Conservation (phyloP, 1,140 invertebrate species). For the Reticulitermes speratus region DNA sequence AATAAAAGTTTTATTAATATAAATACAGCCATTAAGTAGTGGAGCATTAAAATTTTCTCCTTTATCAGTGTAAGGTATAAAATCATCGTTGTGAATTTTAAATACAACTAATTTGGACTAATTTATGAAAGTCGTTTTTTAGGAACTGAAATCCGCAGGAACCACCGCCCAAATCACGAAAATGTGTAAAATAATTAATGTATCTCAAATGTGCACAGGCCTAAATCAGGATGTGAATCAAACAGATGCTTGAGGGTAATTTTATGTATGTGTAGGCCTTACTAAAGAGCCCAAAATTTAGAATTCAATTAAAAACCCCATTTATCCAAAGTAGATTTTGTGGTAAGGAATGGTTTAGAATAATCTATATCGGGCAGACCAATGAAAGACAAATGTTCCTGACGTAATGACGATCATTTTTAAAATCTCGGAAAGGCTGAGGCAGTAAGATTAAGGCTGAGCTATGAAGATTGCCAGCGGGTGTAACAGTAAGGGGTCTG, state of each 20-base stretch:
- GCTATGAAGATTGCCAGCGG: not conserved
- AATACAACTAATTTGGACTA: too few relatives aligned
- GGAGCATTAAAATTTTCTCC: too few relatives aligned
- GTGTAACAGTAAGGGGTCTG: not conserved
- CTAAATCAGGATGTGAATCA: not conserved
- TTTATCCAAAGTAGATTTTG: not conserved
- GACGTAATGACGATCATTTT: not conserved
- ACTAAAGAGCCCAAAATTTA: not conserved
- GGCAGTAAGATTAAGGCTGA: not conserved
- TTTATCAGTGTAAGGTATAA: too few relatives aligned
- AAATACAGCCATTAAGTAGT: too few relatives aligned
- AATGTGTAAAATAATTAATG: too few relatives aligned
- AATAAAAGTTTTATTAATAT: too few relatives aligned
- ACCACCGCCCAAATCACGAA: too few relatives aligned
- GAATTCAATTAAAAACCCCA: not conserved
- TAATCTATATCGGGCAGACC: not conserved
- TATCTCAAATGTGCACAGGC: too few relatives aligned
- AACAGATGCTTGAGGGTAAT: not conserved
- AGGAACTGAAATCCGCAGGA: too few relatives aligned
- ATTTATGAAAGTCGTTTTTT: too few relatives aligned
- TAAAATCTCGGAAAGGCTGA: not conserved
- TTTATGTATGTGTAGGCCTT: not conserved
- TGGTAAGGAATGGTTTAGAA: not conserved
- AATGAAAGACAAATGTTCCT: not conserved
- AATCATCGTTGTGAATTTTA: too few relatives aligned